phyloP scores from a whole-genome alignment of 1,140 invertebrate genomes.

The Battus philenor region DNA sequence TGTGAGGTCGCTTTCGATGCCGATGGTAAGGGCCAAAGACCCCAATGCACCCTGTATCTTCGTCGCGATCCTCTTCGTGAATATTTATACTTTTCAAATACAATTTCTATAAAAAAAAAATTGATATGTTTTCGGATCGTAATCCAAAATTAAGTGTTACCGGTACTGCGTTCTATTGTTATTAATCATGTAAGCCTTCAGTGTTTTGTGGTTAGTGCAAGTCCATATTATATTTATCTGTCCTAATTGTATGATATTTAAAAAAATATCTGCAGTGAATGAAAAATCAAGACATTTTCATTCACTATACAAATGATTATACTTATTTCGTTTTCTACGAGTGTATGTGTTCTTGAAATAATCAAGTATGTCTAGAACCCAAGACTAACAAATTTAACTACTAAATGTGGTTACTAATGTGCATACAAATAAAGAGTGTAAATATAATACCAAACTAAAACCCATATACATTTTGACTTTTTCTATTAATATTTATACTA shows the following conservation, averaged over 20 bases:
- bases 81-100: slow-evolving; percentile 16
- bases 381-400: too few relatives aligned
- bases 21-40: slow-evolving; percentile 78
- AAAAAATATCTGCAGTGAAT: slow-evolving; percentile 24
- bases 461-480: too few relatives aligned
- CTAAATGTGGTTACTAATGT: too few relatives aligned
- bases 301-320: slow-evolving; percentile 36
- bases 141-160: slow-evolving; percentile 2
- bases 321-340: slow-evolving; percentile 23
- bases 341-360: slow-evolving; percentile 65
- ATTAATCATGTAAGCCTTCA: slow-evolving; percentile 11
- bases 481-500: too few relatives aligned
- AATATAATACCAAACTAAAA: too few relatives aligned
- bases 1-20: slow-evolving; percentile 82
- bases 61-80: slow-evolving; percentile 44
- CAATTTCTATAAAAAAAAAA: slow-evolving; percentile 2
- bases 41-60: slow-evolving; percentile 44
- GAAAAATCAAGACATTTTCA: slow-evolving; percentile 44
- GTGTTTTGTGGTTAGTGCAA: slow-evolving; percentile 23
- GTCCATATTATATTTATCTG: background rate
- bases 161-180: slow-evolving; percentile 21
- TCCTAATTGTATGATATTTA: background rate
- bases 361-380: too few relatives aligned
- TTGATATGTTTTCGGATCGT: background rate
- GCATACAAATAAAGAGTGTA: too few relatives aligned